Evolutionary conservation across 2,797 vertebrate species (phyloP).

Genomic region (Synaphobranchus kaupii): DNA sequence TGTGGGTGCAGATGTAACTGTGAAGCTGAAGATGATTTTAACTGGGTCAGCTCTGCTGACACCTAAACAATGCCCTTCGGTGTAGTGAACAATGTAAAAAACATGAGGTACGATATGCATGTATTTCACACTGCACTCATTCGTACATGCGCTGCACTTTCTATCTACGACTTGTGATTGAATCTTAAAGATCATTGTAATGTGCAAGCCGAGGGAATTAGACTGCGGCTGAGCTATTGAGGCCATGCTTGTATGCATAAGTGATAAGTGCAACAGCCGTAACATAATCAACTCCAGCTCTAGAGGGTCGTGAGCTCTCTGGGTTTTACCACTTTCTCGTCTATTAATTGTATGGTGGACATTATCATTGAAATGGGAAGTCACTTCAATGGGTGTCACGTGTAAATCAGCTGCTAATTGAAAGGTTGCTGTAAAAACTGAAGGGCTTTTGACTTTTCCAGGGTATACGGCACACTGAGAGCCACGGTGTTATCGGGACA

Average conservation of each 20-base stretch:
- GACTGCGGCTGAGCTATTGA: neutral
- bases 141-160: neutral
- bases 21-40: neutral
- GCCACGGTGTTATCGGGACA: no score
- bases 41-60: neutral
- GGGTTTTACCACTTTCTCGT: no score
- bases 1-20: neutral
- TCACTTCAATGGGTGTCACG: no score
- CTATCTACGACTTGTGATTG: neutral
- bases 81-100: neutral
- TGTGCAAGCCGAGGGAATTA: neutral
- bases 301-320: neutral
- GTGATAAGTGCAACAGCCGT: neutral
- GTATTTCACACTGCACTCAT: neutral
- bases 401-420: no score
- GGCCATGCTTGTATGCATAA: neutral
- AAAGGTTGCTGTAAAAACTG: no score
- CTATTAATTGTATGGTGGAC: neutral
- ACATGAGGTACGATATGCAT: neutral
- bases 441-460: no score
- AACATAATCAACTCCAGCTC: neutral
- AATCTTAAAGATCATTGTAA: neutral
- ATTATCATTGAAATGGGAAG: no score
- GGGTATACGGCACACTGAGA: no score
- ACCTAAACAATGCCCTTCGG: neutral